phyloP scores from a whole-genome alignment of 2,113 vertebrate genomes.

The Pseudopodoces humilis region DNA sequence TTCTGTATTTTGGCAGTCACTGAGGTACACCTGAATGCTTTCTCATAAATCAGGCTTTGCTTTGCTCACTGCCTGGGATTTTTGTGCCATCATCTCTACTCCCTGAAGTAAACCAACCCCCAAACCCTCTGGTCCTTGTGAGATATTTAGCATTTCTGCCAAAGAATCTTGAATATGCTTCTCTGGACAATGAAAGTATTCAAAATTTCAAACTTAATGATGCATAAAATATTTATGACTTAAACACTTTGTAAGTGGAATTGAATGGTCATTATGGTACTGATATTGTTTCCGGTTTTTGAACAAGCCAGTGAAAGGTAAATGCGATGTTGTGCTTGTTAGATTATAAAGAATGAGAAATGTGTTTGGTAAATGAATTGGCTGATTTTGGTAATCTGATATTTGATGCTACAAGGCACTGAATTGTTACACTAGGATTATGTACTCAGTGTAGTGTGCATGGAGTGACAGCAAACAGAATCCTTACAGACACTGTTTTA shows the following conservation, averaged over 20 bases:
- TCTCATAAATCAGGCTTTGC: neutral
- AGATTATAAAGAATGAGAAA: neutral
- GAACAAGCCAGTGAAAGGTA: neutral
- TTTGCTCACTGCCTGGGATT: neutral
- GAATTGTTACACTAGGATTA: neutral
- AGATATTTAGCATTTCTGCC: neutral
- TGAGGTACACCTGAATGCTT: neutral
- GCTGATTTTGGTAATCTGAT: neutral
- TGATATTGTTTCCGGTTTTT: neutral
- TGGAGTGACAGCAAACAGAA: conserved; percentile 26
- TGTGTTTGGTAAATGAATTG: neutral
- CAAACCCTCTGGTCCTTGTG: neutral
- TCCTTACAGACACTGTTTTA: neutral
- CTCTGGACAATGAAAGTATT: neutral
- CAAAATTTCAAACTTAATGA: neutral
- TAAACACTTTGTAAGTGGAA: neutral
- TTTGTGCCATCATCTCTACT: neutral
- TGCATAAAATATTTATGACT: neutral
- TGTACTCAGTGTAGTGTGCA: neutral
- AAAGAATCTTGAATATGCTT: neutral
- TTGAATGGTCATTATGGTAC: neutral
- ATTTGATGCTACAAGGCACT: neutral
- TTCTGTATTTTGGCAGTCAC: neutral
- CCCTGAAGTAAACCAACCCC: neutral
- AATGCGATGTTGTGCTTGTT: neutral